These are phyloP conservation scores for Oncopeltus fasciatus DNA, from an alignment of 1,140 invertebrate genomes.

Conservation along the genomic window DNA sequence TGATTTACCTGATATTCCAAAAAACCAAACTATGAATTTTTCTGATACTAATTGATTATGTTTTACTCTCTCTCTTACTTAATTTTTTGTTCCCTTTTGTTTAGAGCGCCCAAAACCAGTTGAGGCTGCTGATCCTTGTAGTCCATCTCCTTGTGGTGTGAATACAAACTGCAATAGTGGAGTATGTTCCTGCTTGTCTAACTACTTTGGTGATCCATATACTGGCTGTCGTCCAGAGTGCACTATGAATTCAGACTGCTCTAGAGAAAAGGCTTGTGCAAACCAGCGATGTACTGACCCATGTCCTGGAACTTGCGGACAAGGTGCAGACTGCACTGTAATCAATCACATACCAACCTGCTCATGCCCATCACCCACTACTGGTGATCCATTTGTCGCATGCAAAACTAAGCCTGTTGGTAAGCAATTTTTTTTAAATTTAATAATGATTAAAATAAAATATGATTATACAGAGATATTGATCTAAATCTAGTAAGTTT, in stretches of 20 bases:
- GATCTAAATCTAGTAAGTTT: too few species aligned
- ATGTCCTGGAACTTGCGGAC: slow-evolving; percentile 62
- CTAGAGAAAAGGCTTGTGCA: slow-evolving; percentile 57
- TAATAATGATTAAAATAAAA: too few species aligned
- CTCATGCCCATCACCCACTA: slow-evolving; percentile 46
- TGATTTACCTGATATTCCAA: too few species aligned
- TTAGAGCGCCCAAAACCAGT: slow-evolving; percentile 25
- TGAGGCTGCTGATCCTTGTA: slow-evolving; percentile 45
- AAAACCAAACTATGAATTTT: too few species aligned
- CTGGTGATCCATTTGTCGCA: slow-evolving; percentile 62
- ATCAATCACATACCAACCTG: slow-evolving; percentile 54
- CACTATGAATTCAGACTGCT: slow-evolving; percentile 67
- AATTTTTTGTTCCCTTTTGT: background rate
- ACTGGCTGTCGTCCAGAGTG: slow-evolving; percentile 62
- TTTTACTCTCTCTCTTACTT: background rate
- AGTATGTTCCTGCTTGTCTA: slow-evolving; percentile 55
- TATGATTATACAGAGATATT: too few species aligned
- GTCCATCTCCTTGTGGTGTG: slow-evolving; percentile 61
- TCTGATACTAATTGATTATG: background rate
- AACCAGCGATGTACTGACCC: slow-evolving; percentile 63
- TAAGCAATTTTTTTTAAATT: too few species aligned
- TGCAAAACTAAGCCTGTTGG: slow-evolving; percentile 34
- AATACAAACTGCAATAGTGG: slow-evolving; percentile 56
- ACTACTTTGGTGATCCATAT: slow-evolving; percentile 58
- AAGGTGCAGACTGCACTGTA: slow-evolving; percentile 57